Base-by-base conservation (phyloP, 2,888 invertebrate genomes). In the Lamproptera curius region DNA sequence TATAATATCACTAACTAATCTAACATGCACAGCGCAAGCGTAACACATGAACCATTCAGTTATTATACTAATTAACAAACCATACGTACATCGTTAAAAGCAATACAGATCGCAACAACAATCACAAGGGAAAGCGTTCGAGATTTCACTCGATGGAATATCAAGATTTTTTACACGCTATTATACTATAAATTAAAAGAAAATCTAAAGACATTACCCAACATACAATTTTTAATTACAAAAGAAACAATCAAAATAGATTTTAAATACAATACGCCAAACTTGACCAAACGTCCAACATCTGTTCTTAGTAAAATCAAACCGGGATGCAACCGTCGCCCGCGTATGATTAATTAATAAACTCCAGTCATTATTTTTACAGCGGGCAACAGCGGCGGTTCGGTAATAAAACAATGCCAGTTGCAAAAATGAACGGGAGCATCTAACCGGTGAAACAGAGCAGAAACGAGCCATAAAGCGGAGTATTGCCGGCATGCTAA, bases 91-190 rank as follows among this genome's bases (percentile, higher is more conserved):
- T 11, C 13, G 51, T 60, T 60, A 59, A 68, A 66, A 71, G 70
- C 70, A 68, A 71, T 68, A 66, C 70, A 62, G 67, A 76, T 76
- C 78, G 73, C 73, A 76, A 77, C 79, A 73, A 79, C 73, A 76
- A 78, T 79, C 81, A 71, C 73, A 64, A 76, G 78, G 76, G 84
- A 85, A 84, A 85, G 83, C 83, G 76, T 67, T 64, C 65, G 68
- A 69, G 72, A 74, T 79, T 78, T 78, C 80, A 77, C 80, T 76
- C 70, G 68, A 62, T n/a, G 59, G 73, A 76, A 74, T 71, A 79
- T 84, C 83, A 81, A 84, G 84, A 84, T 84, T 82, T 85, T 82
- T 84, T 78, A 81, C 85, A 84, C 85, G 83, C 85, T 73, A 79
- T n/a, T n/a, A n/a, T n/a, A n/a, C n/a, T n/a, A n/a, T n/a, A n/a